phyloP scores from a whole-genome alignment of 2,113 vertebrate species.

The Canis aureus region DNA sequence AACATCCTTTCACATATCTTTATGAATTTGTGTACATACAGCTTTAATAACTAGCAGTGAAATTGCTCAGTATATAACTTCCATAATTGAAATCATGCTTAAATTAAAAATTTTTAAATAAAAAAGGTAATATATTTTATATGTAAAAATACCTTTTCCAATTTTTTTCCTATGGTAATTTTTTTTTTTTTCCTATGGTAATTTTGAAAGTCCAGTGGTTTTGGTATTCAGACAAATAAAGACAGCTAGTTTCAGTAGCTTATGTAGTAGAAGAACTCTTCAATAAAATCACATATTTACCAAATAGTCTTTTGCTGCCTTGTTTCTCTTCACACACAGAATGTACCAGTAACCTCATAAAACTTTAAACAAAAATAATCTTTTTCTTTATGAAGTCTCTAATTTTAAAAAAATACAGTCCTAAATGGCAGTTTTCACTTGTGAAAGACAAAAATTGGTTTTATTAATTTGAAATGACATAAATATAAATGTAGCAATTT shows the following conservation, averaged over 20 bases:
- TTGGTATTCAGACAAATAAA: conserved; percentile 43
- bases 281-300: conserved; percentile 37
- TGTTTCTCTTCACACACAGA: not conserved
- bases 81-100: conserved; percentile 13
- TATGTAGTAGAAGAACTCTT: not conserved
- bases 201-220: conserved; percentile 25
- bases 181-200: not conserved
- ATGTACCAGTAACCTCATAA: not conserved
- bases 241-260: not conserved
- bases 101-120: conserved; percentile 37
- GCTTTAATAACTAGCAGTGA: conserved; percentile 19
- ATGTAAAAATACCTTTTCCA: conserved; percentile 11
- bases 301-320: not conserved
- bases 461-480: conserved; percentile 2
- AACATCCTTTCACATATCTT: not conserved
- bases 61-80: not conserved
- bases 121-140: not conserved
- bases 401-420: conserved; percentile 26
- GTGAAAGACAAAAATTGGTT: not conserved
- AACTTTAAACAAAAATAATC: not conserved
- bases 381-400: conserved; percentile 14
- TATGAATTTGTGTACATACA: not conserved
- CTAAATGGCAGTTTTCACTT: conserved; percentile 33
- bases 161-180: not conserved
- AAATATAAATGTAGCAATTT: not conserved